Percentiles rank a stretch among this genome's conserved stretches.
Conservation (phyloP, 2,888 invertebrate genomes). For the Brachyptera putata region DNA sequence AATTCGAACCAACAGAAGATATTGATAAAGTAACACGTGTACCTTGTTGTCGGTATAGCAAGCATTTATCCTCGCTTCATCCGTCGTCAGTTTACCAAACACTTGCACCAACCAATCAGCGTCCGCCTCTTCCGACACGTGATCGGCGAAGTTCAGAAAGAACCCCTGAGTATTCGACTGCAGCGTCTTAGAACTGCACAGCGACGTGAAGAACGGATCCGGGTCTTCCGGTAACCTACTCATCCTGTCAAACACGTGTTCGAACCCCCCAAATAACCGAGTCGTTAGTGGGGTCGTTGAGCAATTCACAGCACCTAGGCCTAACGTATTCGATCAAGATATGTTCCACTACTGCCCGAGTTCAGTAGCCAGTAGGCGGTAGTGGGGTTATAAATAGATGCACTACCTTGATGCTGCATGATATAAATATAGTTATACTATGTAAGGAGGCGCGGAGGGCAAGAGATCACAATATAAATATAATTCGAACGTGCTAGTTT, state of each 20-base stretch:
- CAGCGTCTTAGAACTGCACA: conserved; percentile 70
- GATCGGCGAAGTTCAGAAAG: conserved; percentile 62
- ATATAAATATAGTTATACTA: no score
- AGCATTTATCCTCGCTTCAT: conserved; percentile 55
- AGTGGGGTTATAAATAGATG: no score
- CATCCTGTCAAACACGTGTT: not conserved
- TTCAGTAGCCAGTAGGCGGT: no score
- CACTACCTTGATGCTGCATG: no score
- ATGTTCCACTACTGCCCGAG: no score
- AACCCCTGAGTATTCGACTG: conserved; percentile 72
- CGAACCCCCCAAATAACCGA: not conserved
- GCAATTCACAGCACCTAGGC: no score
- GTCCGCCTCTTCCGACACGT: conserved; percentile 53
- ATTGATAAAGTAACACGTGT: no score
- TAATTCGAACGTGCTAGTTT: no score
- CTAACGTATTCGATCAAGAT: no score
- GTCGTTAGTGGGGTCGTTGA: not conserved
- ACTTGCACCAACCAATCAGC: conserved; percentile 56
- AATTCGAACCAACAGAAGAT: no score
- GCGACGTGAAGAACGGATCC: conserved; percentile 50
- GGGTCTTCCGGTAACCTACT: conserved; percentile 2
- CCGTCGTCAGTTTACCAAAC: conserved; percentile 56
- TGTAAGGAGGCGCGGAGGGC: no score
- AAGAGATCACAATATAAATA: no score
- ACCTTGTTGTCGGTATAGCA: conserved; percentile 54